These are phyloP conservation scores for Pogonocichla stellata DNA, from an alignment of 2,113 vertebrate species.

Conservation along the genomic window DNA sequence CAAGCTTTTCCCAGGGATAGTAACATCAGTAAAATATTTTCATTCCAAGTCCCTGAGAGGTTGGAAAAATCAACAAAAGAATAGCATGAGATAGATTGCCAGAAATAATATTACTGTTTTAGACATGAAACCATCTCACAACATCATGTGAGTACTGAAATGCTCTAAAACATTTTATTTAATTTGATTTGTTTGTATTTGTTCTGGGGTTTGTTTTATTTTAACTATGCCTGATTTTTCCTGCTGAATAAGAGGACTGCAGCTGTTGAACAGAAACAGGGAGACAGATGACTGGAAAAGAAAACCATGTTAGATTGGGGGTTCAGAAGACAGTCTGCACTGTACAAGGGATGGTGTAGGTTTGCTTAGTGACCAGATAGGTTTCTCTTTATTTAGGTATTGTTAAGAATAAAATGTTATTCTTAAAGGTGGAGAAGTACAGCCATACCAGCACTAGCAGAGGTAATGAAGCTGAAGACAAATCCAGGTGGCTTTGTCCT, in stretches of 20 bases:
- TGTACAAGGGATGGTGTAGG: background rate
- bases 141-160: constrained; percentile 46
- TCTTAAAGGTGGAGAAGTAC: background rate
- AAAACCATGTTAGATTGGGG: accelerated
- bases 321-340: background rate
- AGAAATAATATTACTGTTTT: constrained; percentile 73
- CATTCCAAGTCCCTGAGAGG: constrained; percentile 69
- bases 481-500: background rate
- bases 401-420: background rate
- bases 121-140: constrained; percentile 65
- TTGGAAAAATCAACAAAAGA: constrained; percentile 72
- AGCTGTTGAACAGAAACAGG: background rate
- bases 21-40: constrained; percentile 68
- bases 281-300: background rate
- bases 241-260: background rate
- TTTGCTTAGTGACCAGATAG: background rate
- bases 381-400: background rate
- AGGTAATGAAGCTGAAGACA: background rate
- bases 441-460: background rate
- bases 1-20: constrained; percentile 53
- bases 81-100: constrained; percentile 53
- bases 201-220: background rate
- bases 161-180: constrained; percentile 43
- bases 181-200: constrained; percentile 4
- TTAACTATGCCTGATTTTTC: background rate